Evolutionary conservation across 2,888 invertebrate genomes (phyloP).

Genomic region (Troilus luridus): DNA sequence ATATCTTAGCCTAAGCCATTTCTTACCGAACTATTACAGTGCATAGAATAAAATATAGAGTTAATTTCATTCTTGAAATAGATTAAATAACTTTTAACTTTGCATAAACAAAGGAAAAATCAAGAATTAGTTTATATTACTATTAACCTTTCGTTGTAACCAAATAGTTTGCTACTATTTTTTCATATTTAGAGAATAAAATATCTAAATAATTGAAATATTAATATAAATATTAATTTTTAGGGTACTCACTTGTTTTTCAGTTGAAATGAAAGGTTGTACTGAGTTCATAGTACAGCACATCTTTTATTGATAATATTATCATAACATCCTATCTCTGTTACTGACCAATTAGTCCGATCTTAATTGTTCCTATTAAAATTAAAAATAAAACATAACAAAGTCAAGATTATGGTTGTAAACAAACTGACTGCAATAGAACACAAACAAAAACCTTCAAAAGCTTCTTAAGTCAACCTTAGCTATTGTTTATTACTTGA

Average conservation of each 20-base stretch:
- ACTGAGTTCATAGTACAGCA: slow-evolving; percentile 45
- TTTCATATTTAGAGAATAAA: not conserved
- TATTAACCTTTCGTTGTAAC: not conserved
- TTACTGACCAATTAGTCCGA: slow-evolving; percentile 28
- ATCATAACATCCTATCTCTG: slow-evolving; percentile 17
- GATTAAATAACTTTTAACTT: not conserved
- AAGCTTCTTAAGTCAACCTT: not conserved
- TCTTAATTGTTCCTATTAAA: slow-evolving; percentile 25
- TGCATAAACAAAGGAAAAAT: not conserved
- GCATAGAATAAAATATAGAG: not conserved
- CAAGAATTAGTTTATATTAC: not conserved
- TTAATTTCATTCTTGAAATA: not conserved
- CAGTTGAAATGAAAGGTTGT: slow-evolving; percentile 19
- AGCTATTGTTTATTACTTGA: not conserved
- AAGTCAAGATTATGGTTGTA: not conserved
- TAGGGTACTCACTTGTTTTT: not conserved
- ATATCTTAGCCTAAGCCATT: not conserved
- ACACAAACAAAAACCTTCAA: not conserved
- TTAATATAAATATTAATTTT: not conserved
- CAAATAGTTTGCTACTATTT: not conserved
- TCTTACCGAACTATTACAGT: not conserved
- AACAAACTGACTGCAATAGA: not conserved
- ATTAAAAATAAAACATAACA: slow-evolving; percentile 4
- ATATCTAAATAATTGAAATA: not conserved
- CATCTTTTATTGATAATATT: slow-evolving; percentile 13